Conservation (phyloP, 2,888 invertebrate genomes). For the Athalia cordata region DNA sequence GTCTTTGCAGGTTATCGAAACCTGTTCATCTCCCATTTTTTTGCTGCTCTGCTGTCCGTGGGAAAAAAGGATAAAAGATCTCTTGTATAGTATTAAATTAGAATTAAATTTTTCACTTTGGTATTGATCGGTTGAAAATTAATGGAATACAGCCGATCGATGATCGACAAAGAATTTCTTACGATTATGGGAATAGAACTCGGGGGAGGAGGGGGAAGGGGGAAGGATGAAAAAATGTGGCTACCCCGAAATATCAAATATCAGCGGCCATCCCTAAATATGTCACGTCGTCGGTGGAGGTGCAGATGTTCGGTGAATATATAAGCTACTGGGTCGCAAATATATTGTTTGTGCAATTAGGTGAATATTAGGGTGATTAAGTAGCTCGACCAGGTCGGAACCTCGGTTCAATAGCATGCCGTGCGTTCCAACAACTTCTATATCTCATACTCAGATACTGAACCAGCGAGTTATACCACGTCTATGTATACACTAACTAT, state of each 20-base stretch:
- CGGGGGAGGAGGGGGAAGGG: not conserved
- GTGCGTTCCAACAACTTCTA: conserved; percentile 39
- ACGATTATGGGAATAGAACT: not conserved
- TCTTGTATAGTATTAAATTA: too few relatives aligned
- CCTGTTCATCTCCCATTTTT: too few relatives aligned
- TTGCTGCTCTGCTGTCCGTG: too few relatives aligned
- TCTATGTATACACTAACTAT: conserved; percentile 13
- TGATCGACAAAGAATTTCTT: not conserved
- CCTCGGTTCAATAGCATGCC: conserved; percentile 66
- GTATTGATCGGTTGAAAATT: too few relatives aligned
- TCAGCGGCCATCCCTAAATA: too few relatives aligned
- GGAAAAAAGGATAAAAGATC: too few relatives aligned
- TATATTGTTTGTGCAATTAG: conserved; percentile 60
- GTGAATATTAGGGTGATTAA: conserved; percentile 61
- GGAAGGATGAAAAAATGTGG: not conserved
- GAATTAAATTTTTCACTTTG: too few relatives aligned
- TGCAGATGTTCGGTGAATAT: not conserved
- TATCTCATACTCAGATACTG: conserved; percentile 18
- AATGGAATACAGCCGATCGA: too few relatives aligned
- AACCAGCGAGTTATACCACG: not conserved
- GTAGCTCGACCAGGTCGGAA: conserved; percentile 59
- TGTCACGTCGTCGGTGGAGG: not conserved
- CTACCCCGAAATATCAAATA: too few relatives aligned
- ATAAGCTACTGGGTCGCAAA: conserved; percentile 1
- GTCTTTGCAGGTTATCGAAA: too few relatives aligned